These are phyloP conservation scores for Galemys pyrenaicus DNA, from an alignment of 2,113 vertebrate genomes.

Conservation along the genomic window DNA sequence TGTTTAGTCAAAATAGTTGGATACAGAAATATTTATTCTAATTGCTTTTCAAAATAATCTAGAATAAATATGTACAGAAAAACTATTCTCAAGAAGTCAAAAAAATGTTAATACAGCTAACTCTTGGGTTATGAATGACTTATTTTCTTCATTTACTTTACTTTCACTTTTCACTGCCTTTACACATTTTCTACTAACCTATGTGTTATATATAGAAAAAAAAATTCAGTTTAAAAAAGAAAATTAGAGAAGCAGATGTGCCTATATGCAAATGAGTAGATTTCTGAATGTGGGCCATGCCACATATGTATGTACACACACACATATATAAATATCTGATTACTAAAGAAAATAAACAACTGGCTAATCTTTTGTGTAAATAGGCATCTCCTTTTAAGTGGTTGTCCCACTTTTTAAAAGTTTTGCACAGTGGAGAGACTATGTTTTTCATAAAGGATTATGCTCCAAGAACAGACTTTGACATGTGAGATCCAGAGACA, in stretches of 20 bases:
- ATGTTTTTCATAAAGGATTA: conserved; percentile 13
- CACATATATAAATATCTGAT: neutral
- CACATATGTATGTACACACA: neutral
- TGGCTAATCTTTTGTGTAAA: neutral
- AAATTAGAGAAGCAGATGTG: conserved; percentile 55
- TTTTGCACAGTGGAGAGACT: neutral
- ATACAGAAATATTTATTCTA: neutral
- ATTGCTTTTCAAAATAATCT: conserved; percentile 34
- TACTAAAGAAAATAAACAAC: neutral
- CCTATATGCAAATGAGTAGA: conserved; percentile 44
- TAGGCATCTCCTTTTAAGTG: conserved; percentile 3
- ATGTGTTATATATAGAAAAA: conserved; percentile 66
- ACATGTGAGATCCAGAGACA: neutral
- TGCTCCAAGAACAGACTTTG: neutral
- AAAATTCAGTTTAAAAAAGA: conserved; percentile 59
- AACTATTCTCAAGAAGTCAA: neutral
- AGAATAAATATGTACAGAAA: conserved; percentile 13
- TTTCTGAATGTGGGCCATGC: neutral
- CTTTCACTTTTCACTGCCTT: conserved; percentile 61
- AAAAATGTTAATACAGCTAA: conserved; percentile 34
- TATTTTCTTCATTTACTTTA: conserved; percentile 48
- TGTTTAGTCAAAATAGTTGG: conserved; percentile 18
- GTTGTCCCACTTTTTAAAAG: conserved; percentile 16
- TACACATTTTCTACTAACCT: conserved; percentile 26
- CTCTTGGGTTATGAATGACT: conserved; percentile 50